These are phyloP conservation scores for Semaprochilodus insignis DNA, from an alignment of 2,797 vertebrate genomes.

Conservation along the genomic window DNA sequence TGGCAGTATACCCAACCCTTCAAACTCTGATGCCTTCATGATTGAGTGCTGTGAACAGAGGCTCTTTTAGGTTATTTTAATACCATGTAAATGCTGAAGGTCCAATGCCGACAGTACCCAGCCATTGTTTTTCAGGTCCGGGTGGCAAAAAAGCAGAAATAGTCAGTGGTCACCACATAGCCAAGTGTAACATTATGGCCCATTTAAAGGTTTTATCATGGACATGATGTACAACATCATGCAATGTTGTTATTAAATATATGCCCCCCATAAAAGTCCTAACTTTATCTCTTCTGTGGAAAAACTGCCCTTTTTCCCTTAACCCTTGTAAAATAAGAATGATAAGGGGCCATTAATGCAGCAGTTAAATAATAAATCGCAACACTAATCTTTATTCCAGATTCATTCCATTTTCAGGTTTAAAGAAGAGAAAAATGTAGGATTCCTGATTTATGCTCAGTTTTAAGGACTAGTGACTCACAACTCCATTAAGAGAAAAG, in stretches of 20 bases:
- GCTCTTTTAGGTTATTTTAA: not conserved
- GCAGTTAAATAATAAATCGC: slow-evolving; percentile 8
- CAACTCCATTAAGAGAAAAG: slow-evolving; percentile 16
- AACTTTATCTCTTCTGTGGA: not conserved
- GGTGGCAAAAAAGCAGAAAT: not conserved
- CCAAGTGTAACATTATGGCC: not conserved
- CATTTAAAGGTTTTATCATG: not conserved
- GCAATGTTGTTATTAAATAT: not conserved
- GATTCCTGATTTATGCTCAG: not conserved
- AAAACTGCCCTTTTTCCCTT: not conserved
- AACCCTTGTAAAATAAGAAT: slow-evolving; percentile 5
- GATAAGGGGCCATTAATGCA: slow-evolving; percentile 14
- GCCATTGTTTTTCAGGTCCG: not conserved
- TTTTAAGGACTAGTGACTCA: slow-evolving; percentile 4
- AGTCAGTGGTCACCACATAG: not conserved
- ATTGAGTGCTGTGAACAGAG: not conserved
- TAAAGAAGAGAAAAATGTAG: not conserved
- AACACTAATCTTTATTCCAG: not conserved
- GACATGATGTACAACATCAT: not conserved
- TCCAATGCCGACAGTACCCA: not conserved
- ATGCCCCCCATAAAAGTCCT: not conserved
- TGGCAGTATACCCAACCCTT: not conserved
- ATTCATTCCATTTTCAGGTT: slow-evolving; percentile 7
- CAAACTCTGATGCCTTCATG: slow-evolving; percentile 20
- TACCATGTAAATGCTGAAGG: not conserved